Percentiles rank a stretch among this genome's conserved stretches.
phyloP scores from a whole-genome alignment of 2,113 vertebrate genomes.

The Erythrocercus mccallii region DNA sequence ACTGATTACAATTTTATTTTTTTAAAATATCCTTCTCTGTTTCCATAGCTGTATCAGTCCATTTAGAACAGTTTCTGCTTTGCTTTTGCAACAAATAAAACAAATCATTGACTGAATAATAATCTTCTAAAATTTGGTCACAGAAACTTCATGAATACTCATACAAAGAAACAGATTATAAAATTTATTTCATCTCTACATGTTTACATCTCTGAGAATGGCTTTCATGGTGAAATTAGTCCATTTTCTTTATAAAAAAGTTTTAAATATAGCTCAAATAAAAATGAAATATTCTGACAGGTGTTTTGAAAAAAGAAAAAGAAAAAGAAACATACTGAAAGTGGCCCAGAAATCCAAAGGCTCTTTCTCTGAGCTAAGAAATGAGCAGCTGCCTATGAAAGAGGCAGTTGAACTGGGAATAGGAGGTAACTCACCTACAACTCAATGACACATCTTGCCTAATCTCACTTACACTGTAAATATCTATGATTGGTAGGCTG shows the following conservation, averaged over 20 bases:
- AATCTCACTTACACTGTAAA: not conserved
- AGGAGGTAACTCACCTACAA: not conserved
- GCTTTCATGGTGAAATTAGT: not conserved
- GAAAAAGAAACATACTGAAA: not conserved
- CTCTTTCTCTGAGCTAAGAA: not conserved
- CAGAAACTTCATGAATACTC: not conserved
- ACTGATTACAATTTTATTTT: not conserved
- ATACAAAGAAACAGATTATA: not conserved
- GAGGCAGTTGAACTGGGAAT: not conserved
- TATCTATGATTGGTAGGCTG: not conserved
- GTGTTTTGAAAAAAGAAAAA: not conserved
- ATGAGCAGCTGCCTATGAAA: not conserved
- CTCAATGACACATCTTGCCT: not conserved
- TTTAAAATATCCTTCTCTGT: not conserved
- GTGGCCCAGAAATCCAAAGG: not conserved
- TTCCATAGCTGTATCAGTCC: not conserved
- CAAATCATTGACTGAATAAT: not conserved
- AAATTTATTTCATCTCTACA: not conserved
- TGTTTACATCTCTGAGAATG: not conserved
- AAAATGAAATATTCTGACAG: not conserved
- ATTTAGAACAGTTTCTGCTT: not conserved
- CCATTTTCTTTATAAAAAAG: not conserved
- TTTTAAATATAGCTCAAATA: not conserved
- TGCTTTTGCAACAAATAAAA: not conserved
- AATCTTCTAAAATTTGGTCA: not conserved